A percentile compares a stretch with the other conserved stretches of the same genome.
Conservation (phyloP, 2,888 invertebrate genomes). For the Macroteleia sp. region DNA sequence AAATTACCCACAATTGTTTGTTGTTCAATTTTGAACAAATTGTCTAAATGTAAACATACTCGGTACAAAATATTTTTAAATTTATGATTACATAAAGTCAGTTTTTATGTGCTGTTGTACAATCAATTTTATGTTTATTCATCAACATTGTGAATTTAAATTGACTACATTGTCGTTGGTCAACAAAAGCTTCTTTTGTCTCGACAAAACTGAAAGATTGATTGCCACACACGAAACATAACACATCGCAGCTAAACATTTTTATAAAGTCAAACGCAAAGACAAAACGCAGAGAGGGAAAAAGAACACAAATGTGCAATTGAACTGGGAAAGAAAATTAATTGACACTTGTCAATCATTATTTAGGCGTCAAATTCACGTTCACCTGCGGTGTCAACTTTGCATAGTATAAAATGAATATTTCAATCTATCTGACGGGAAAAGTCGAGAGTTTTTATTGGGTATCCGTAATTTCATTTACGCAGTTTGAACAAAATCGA, state of each 20-base stretch:
- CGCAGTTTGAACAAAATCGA: constrained; percentile 50
- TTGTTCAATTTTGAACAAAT: too few species aligned
- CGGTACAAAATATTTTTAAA: too few species aligned
- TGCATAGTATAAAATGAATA: constrained; percentile 14
- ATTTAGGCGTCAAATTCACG: too few species aligned
- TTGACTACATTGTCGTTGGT: constrained; percentile 40
- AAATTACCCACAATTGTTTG: too few species aligned
- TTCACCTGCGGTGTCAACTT: neutral
- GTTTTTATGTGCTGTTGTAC: too few species aligned
- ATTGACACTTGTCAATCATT: constrained; percentile 9
- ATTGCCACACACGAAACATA: too few species aligned
- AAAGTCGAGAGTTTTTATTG: constrained; percentile 35
- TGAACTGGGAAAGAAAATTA: neutral
- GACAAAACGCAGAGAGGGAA: neutral
- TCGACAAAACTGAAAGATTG: constrained; percentile 17
- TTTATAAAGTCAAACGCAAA: constrained; percentile 1
- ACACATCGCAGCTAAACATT: constrained; percentile 15
- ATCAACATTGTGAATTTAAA: constrained; percentile 32
- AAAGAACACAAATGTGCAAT: too few species aligned
- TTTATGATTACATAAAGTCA: too few species aligned
- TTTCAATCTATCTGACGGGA: constrained; percentile 15
- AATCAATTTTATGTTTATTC: constrained; percentile 41
- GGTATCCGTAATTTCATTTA: constrained; percentile 48
- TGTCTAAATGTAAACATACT: too few species aligned
- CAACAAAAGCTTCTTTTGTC: constrained; percentile 27